Conservation (phyloP, 2,797 vertebrate species). For the Leuciscus waleckii region DNA sequence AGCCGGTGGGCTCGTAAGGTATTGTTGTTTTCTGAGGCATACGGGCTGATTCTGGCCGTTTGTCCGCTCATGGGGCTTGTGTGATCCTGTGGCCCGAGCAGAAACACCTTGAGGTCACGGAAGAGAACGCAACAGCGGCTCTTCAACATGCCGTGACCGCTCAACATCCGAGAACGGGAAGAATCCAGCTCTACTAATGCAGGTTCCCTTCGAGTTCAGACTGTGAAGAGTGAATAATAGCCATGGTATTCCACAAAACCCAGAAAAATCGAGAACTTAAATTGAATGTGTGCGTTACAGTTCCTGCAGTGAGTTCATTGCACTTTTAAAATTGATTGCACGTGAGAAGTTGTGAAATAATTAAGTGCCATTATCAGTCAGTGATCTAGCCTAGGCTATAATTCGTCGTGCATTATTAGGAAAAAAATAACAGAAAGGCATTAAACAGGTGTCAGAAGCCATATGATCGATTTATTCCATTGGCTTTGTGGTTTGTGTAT, state of each 20-base stretch:
- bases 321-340: constrained; percentile 1
- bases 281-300: background rate
- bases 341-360: background rate
- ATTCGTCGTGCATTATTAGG: constrained; percentile 38
- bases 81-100: constrained; percentile 86
- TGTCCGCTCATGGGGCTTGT: constrained; percentile 88
- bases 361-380: background rate
- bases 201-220: background rate
- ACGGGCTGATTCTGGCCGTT: constrained; percentile 59
- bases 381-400: background rate
- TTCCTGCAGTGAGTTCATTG: background rate
- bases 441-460: constrained; percentile 83
- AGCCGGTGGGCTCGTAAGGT: constrained; percentile 79
- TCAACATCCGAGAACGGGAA: constrained; percentile 79
- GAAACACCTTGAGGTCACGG: constrained; percentile 96
- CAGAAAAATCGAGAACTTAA: background rate
- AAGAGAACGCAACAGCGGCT: constrained; percentile 97
- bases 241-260: constrained; percentile 24
- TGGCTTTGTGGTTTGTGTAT: background rate
- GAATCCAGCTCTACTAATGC: background rate
- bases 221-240: background rate
- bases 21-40: constrained; percentile 83
- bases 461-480: constrained; percentile 58
- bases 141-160: constrained; percentile 93
- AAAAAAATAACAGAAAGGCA: constrained; percentile 56